Conservation (phyloP, 2,888 invertebrate genomes). For the Sarcophaga carnaria region DNA sequence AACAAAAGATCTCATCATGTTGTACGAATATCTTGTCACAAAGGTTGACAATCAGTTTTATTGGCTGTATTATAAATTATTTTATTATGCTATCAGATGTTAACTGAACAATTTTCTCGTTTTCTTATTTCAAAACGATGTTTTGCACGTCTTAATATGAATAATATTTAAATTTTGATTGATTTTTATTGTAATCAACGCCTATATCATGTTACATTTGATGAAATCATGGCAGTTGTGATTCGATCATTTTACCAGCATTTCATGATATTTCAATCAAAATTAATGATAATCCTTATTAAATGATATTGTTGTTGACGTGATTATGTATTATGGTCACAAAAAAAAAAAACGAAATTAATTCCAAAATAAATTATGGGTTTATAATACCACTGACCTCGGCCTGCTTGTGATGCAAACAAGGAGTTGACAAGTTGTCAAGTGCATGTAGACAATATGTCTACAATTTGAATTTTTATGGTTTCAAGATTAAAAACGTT, state of each 20-base stretch:
- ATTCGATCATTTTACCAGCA: not conserved
- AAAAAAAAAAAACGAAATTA: not conserved
- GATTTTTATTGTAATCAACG: not conserved
- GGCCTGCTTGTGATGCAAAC: not conserved
- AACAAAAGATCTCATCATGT: not conserved
- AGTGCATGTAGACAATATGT: not conserved
- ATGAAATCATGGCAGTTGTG: not conserved
- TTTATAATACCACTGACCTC: not conserved
- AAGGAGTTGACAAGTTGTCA: not conserved
- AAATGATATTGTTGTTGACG: conserved; percentile 21
- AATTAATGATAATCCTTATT: conserved; percentile 28
- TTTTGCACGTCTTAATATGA: not conserved
- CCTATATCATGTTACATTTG: conserved; percentile 5
- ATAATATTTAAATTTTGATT: not conserved
- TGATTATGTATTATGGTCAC: conserved; percentile 1
- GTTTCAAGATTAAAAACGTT: no score
- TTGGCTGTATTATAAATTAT: no score
- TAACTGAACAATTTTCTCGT: no score
- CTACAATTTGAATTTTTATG: not conserved
- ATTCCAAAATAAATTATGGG: not conserved
- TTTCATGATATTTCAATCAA: conserved; percentile 2
- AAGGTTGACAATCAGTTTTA: no score
- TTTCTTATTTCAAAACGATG: no score
- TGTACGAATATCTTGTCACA: not conserved
- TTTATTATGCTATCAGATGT: no score